Evolutionary conservation across 2,113 vertebrate species (phyloP), one percentile per base, ranked within the genome.

Genomic region (Limnothrissa miodon): DNA sequence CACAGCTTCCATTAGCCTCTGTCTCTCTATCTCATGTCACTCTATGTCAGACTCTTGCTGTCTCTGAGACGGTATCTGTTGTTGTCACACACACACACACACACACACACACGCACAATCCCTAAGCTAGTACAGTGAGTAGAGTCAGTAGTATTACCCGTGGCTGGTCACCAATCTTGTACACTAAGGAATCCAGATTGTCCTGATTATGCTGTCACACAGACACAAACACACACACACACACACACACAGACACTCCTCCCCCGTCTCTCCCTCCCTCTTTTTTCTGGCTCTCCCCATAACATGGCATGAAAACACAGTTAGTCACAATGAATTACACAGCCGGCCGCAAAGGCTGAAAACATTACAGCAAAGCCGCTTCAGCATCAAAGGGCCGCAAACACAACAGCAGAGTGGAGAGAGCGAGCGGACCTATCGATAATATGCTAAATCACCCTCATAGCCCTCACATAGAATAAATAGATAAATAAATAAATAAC

Each of bases 401-500:
- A 36, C 29, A 33, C 29, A 36, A 2, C 25, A 11, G 29, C 25
- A 29, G 5, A 70, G 29, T 3, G 23, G 62, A 29, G 25, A 6
- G 62, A 29, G n/a, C 1, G 33, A 36, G 66, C 11, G 5, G 33
- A 36, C 66, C 66, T 74, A 74, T 36, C 36, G 66, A 74, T 74
- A 74, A 74, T 13, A 39, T 33, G 66, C 25, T 74, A 74, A 74
- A 74, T 74, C 66, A 74, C 33, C 29, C 66, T 36, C 33, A 4
- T 5, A 17, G 29, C 13, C 66, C 66, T 2, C 33, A 62, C 59
- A 29, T 8, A 62, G 62, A 82, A 66, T 44, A 7, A 13, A 81
- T 6, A 53, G n/a, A 4, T 45, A 80, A 33, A 48, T 53, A 19
- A 81, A 81, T 86, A 88, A 88, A 89, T 88, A 86, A 81, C 85